Base-by-base conservation (phyloP, 2,888 invertebrate genomes). In the Hetaerina titia region DNA sequence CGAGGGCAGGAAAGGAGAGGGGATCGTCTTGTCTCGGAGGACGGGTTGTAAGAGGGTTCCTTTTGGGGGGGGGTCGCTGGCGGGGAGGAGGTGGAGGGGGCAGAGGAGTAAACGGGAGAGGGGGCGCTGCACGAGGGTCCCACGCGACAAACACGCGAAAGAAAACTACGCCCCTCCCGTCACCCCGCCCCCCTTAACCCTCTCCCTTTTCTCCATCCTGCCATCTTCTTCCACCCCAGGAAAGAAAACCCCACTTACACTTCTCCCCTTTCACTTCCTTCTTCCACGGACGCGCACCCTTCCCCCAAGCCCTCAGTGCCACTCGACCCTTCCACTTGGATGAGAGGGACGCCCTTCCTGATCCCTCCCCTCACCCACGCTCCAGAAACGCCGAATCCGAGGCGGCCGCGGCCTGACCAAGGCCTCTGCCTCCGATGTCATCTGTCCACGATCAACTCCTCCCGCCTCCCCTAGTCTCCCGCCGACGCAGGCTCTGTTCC, bases 141-240 rank as follows among this genome's bases (percentile, higher is more conserved):
- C 92, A 92, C 92, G 92, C 92, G 92, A 92, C 92, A 92, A 92
- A 92, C 92, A 92, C 92, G 92, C 92, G 92, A 92, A 92, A 69
- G 92, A 57, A 11, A 64, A n/a, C 69, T 2, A 74, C n/a, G 89
- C 57, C 89, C 89, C 22, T n/a, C 60, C 56, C 8, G 19, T 89
- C 89, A 56, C n/a, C 22, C 92, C 19, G 56, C 56, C 45, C 13
- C 31, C 90, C 31, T 45, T 31, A 6, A 45, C 22, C 45, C 90
- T 31, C 17, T n/a, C 90, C 45, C 17, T 11, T 69, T n/a, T 57
- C 56, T 56, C 58, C 58, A 15, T 8, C 19, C 88, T 88, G 45
- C 88, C 56, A 56, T 22, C 88, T 5, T 31, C 69, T 7, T 6
- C 69, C 69, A 45, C 45, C 45, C 69, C 22, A n/a, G n/a, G 22